Percentiles rank a stretch among this genome's conserved stretches.
Conservation (phyloP, 2,888 invertebrate species). For the Colostygia pectinataria region DNA sequence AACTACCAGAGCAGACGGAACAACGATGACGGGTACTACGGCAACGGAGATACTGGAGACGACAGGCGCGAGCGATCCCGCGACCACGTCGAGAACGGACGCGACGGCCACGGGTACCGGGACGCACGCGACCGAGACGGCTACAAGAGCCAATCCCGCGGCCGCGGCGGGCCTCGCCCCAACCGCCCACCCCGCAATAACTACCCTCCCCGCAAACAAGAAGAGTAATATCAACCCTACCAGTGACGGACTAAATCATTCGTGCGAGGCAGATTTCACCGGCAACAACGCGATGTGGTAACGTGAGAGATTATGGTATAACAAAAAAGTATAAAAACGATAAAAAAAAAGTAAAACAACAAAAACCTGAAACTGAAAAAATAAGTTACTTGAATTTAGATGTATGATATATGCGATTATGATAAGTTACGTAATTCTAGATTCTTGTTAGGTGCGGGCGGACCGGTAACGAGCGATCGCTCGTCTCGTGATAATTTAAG, state of each 20-base stretch:
- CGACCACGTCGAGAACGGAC: conserved; percentile 73
- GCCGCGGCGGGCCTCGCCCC: conserved; percentile 69
- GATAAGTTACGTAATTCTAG: conserved; percentile 80
- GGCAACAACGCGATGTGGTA: conserved; percentile 85
- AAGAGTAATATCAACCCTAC: conserved; percentile 44
- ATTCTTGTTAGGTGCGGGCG: conserved; percentile 70
- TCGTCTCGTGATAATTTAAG: conserved; percentile 69
- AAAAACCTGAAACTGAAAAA: conserved; percentile 82
- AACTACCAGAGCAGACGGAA: conserved; percentile 53
- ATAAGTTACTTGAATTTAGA: conserved; percentile 81
- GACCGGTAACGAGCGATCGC: conserved; percentile 44
- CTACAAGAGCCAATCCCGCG: conserved; percentile 81
- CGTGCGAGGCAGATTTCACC: conserved; percentile 88
- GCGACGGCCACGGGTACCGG: conserved; percentile 70
- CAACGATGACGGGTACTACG: conserved; percentile 63
- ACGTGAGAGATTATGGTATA: conserved; percentile 82
- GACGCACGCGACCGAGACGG: conserved; percentile 75
- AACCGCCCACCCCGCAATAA: conserved; percentile 57
- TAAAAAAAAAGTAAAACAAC: conserved; percentile 83
- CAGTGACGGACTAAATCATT: conserved; percentile 76
- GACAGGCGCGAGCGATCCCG: conserved; percentile 67
- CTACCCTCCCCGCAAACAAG: conserved; percentile 65
- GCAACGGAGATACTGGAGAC: conserved; percentile 69
- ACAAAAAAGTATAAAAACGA: conserved; percentile 57
- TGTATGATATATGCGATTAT: conserved; percentile 82